phyloP scores from a whole-genome alignment of 1,140 invertebrate genomes.

The Trichogramma pretiosum region DNA sequence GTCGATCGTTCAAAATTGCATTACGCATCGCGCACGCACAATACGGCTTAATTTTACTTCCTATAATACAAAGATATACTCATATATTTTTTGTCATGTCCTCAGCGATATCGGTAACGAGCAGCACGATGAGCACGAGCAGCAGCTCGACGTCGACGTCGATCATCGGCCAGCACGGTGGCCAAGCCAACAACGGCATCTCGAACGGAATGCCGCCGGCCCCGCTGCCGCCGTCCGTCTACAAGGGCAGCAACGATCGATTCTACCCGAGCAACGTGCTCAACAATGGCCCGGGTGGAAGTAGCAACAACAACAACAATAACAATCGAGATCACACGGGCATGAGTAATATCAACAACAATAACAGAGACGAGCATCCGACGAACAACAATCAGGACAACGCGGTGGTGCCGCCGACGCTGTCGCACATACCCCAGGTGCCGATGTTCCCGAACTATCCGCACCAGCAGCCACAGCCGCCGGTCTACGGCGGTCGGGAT shows the following conservation, averaged over 20 bases:
- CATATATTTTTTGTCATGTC: too few relatives aligned
- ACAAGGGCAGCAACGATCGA: conserved; percentile 39
- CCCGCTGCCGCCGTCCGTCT: conserved; percentile 42
- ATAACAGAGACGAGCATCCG: too few relatives aligned
- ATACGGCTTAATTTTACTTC: too few relatives aligned
- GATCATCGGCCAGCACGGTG: conserved; percentile 42
- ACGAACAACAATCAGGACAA: too few relatives aligned
- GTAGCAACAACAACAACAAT: too few relatives aligned
- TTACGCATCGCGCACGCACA: conserved; percentile 21
- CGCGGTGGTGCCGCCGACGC: conserved; percentile 43
- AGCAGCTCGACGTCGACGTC: conserved; percentile 39
- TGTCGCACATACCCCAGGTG: conserved; percentile 40
- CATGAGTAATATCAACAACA: too few relatives aligned
- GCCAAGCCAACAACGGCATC: background rate
- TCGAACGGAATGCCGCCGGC: conserved; percentile 38
- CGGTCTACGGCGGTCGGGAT: conserved; percentile 37
- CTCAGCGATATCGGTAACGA: conserved; percentile 37
- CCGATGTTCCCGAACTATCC: conserved; percentile 41
- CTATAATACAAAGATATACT: too few relatives aligned
- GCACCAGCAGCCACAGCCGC: conserved; percentile 37
- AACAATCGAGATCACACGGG: too few relatives aligned
- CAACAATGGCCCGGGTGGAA: too few relatives aligned
- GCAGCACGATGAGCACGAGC: conserved; percentile 32
- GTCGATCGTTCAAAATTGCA: conserved; percentile 28
- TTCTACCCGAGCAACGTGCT: conserved; percentile 38